Percentiles rank a stretch among this genome's conserved stretches.
phyloP scores from a whole-genome alignment of 2,797 vertebrate genomes.

The Valencia hispanica region DNA sequence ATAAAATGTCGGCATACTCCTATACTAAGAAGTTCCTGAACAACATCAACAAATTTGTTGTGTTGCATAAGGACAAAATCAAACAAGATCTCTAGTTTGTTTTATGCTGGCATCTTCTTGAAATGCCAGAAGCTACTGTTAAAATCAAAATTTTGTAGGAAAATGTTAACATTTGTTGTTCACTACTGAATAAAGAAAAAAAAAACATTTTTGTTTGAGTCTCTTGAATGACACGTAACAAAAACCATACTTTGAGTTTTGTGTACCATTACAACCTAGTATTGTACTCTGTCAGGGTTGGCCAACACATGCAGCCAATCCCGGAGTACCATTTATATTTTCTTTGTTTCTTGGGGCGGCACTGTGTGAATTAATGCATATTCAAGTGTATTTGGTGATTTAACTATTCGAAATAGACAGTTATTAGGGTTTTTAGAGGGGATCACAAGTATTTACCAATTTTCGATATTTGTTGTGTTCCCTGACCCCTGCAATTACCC shows the following conservation, averaged over 20 bases:
- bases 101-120: background rate
- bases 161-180: background rate
- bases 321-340: background rate
- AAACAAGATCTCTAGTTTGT: background rate
- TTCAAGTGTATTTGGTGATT: background rate
- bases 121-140: no score
- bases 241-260: background rate
- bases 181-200: background rate
- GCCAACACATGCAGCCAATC: background rate
- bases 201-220: background rate
- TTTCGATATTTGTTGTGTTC: background rate
- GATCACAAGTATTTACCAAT: no score
- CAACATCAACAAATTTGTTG: background rate
- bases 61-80: background rate
- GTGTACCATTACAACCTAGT: background rate
- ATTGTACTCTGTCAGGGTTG: background rate
- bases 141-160: background rate
- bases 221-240: background rate
- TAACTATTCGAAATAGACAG: background rate
- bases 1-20: background rate
- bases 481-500: no score
- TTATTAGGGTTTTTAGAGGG: background rate
- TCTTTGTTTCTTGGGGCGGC: background rate
- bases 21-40: background rate
- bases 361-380: background rate